Conservation (phyloP, 2,888 invertebrate species). For the Acanthosepion lycidas region DNA sequence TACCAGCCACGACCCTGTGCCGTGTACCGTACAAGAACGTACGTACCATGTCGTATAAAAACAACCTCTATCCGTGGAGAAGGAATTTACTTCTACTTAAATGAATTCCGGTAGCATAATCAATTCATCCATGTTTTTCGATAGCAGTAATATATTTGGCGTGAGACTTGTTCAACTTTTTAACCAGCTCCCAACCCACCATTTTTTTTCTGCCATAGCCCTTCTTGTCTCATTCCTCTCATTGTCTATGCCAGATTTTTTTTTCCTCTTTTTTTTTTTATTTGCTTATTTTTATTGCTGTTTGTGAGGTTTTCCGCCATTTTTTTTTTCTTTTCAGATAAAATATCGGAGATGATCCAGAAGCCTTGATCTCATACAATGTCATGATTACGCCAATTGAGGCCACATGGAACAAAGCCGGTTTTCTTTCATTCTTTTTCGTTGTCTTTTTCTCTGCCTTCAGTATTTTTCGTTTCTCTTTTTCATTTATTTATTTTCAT, state of each 20-base stretch:
- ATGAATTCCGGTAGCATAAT: not conserved
- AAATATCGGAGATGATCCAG: not conserved
- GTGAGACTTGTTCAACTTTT: not conserved
- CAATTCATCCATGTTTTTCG: not conserved
- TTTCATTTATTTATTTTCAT: too few species aligned
- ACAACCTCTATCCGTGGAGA: not conserved
- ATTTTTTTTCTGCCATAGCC: not conserved
- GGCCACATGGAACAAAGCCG: not conserved
- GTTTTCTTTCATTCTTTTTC: not conserved
- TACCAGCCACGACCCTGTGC: not conserved
- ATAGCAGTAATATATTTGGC: not conserved
- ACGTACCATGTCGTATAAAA: not conserved
- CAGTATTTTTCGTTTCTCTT: too few species aligned
- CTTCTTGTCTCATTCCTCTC: not conserved
- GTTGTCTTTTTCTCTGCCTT: too few species aligned
- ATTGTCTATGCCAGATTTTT: not conserved
- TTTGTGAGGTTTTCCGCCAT: not conserved
- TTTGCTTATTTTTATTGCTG: not conserved
- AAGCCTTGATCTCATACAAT: not conserved
- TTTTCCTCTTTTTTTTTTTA: not conserved
- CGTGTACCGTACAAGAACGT: not conserved
- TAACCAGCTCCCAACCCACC: not conserved
- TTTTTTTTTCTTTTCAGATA: not conserved
- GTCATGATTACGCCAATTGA: not conserved
- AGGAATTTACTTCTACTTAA: not conserved